Evolutionary conservation across 2,888 invertebrate genomes (phyloP), one percentile per base, ranked within the genome.

Genomic region (Volucella inanis): DNA sequence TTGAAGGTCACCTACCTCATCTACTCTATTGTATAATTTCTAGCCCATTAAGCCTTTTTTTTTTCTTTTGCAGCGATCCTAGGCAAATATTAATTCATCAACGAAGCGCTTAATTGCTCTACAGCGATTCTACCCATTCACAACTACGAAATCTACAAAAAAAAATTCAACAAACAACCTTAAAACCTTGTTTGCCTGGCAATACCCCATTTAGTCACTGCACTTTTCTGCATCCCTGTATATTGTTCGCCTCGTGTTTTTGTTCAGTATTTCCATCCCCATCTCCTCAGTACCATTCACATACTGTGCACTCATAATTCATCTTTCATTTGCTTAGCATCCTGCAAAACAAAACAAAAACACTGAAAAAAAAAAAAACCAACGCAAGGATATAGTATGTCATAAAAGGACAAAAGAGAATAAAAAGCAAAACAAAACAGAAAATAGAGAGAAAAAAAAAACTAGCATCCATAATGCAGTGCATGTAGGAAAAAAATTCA

Each of bases 401-500:
- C n/a, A 22, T 4, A 22, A 47, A 62, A 62, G 12, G 45, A 62
- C n/a, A 8, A 43, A 45, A 52, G 55, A 45, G 57, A 41, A 50
- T 18, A 50, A 49, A 10, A 38, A 57, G n/a, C n/a, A n/a, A 65
- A 57, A 47, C 18, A 57, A n/a, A 57, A 47, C 18, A 14, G 3
- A 22, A 22, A 22, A 22, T 22, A 22, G 1, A 38, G 57, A 39
- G 49, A 39, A n/a, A 50, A 65, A 22, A 8, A 31, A 47, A 43
- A 67, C 31, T 39, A 3, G 45, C 54, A 64, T 31, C 49, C 14
- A 8, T 59, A 39, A 52, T 38, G 41, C 47, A 64, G 50, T 71
- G 50, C 52, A 59, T 22, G 45, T 55, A 61, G 22, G 22, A 67
- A 18, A 80, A 75, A 75, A 84, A 71, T 80, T 79, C 84, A 80